Base-by-base conservation (phyloP, 2,797 vertebrate genomes). In the Neosilurus hyrtlii region DNA sequence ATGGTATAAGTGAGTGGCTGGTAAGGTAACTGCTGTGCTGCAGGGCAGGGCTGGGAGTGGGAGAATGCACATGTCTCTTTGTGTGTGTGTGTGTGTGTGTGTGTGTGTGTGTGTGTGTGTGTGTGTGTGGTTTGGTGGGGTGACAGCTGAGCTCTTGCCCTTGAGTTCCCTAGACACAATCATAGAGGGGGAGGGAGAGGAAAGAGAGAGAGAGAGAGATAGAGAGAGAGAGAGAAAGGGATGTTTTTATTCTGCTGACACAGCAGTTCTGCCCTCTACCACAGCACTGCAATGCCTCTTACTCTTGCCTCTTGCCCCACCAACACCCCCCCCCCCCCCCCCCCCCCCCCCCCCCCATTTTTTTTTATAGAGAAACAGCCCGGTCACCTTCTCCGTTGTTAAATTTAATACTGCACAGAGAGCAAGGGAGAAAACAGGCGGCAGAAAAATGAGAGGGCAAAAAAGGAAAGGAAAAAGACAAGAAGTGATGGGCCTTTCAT, bases 381-480 rank as follows among this genome's bases (percentile, higher is more conserved):
- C 92, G 93, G 93, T 95, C 94, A 94, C 94, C 94, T 95, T 95
- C 92, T 94, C 92, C 90, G 90, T 91, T 91, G 93, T 93, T 93
- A 92, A 93, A 94, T 94, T 92, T 94, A 94, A 94, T 93, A 93
- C 92, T 92, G 74, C 83, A 80, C 65, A 83, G 77, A 82, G 71
- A 79, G 82, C 70, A 80, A 76, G 76, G 67, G 71, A 74, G 67
- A 35, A 70, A 73, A 37, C 22, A 43, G 73, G 71, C 75, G 74
- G 79, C 35, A 68, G 68, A 67, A 72, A 73, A 57, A 49, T n/a
- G 57, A 49, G 78, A 72, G 87, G 82, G 30, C 24, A 62, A 81
- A 88, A 24, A 52, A 26, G 77, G 82, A 51, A 79, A 66, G 14
- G 51, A 22, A 78, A 84, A 54, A 51, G 72, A 84, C 81, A 85